phyloP scores from a whole-genome alignment of 2,888 invertebrate genomes.

The Brachycybe producta region DNA sequence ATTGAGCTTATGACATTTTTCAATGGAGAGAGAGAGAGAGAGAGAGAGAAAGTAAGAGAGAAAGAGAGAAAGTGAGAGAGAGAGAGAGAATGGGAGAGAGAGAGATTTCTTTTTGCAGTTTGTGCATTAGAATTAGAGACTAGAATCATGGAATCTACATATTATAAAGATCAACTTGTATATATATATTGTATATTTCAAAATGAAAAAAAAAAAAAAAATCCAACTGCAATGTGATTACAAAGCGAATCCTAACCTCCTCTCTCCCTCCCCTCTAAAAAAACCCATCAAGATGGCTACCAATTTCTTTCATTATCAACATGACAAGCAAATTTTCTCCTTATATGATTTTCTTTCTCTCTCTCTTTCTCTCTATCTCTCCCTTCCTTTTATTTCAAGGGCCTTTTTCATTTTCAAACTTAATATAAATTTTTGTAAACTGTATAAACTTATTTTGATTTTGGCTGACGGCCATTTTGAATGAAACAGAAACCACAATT shows the following conservation, averaged over 20 bases:
- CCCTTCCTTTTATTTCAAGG: conserved; percentile 21
- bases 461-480: conserved; percentile 1
- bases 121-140: too few relatives aligned
- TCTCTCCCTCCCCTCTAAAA: not conserved
- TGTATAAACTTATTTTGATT: not conserved
- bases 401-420: too few relatives aligned
- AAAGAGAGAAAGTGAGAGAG: not conserved
- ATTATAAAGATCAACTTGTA: too few relatives aligned
- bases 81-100: too few relatives aligned
- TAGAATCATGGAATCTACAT: too few relatives aligned
- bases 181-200: too few relatives aligned
- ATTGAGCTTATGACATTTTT: conserved; percentile 13
- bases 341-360: conserved; percentile 10
- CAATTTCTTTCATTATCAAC: too few relatives aligned
- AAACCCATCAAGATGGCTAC: not conserved
- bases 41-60: not conserved
- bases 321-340: conserved; percentile 17
- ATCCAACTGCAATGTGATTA: too few relatives aligned
- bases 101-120: too few relatives aligned
- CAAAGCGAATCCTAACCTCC: not conserved
- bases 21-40: not conserved
- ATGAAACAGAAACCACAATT: too few relatives aligned
- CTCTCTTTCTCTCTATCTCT: conserved; percentile 20
- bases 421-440: not conserved
- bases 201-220: too few relatives aligned